Evolutionary conservation across 2,797 vertebrate genomes (phyloP).

Genomic region (Perodicticus potto): DNA sequence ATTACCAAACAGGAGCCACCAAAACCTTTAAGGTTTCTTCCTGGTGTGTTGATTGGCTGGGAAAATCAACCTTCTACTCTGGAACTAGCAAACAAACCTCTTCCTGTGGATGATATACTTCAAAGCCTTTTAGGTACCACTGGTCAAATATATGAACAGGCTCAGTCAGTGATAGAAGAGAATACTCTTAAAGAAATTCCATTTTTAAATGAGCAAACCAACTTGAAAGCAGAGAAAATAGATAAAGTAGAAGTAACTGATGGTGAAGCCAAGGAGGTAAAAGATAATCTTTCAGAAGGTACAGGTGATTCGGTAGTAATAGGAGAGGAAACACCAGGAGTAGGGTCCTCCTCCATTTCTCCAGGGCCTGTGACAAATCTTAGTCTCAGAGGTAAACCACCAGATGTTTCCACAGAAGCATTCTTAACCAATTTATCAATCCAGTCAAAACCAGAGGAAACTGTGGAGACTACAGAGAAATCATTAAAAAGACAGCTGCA

Average conservation of each 20-base stretch:
- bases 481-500: constrained; percentile 84
- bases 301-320: constrained; percentile 63
- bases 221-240: constrained; percentile 82
- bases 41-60: constrained; percentile 96
- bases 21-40: constrained; percentile 97
- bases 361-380: constrained; percentile 86
- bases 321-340: constrained; percentile 82
- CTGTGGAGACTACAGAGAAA: constrained; percentile 86
- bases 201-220: constrained; percentile 84
- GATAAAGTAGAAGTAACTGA: constrained; percentile 84
- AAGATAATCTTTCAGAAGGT: constrained; percentile 82
- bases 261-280: constrained; percentile 86
- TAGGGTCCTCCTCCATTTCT: constrained; percentile 82
- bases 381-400: constrained; percentile 96
- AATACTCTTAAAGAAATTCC: constrained; percentile 86
- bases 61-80: constrained; percentile 94
- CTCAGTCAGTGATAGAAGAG: constrained; percentile 82
- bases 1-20: constrained; percentile 89
- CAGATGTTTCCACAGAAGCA: constrained; percentile 96
- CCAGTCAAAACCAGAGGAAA: constrained; percentile 89
- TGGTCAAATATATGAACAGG: constrained; percentile 85
- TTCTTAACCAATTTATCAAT: constrained; percentile 93
- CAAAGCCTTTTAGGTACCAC: constrained; percentile 88
- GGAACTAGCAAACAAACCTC: constrained; percentile 91
- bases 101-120: constrained; percentile 89